These are phyloP conservation scores for Sinhomidia bicolor DNA, from an alignment of 2,888 invertebrate genomes.

Conservation along the genomic window DNA sequence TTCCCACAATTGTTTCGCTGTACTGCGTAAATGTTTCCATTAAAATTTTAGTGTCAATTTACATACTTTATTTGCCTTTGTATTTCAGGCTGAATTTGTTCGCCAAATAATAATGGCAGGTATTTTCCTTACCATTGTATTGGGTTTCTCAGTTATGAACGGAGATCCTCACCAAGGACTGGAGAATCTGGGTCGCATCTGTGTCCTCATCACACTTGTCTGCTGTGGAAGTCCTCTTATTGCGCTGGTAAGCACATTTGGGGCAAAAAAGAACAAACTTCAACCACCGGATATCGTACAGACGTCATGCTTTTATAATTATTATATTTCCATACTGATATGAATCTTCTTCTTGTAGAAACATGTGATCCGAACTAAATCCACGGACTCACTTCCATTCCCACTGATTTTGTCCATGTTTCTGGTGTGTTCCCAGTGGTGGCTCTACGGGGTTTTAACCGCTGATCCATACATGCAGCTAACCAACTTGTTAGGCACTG, in stretches of 20 bases:
- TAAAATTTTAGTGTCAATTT: slow-evolving; percentile 13
- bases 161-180: slow-evolving; percentile 36
- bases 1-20: slow-evolving; percentile 1
- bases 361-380: slow-evolving; percentile 89
- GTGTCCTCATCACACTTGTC: slow-evolving; percentile 57
- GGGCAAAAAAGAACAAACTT: neutral
- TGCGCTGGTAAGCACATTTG: slow-evolving; percentile 80
- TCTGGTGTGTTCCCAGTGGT: slow-evolving; percentile 90
- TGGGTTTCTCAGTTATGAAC: slow-evolving; percentile 40
- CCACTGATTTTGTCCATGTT: slow-evolving; percentile 92
- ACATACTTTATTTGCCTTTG: neutral
- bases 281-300: neutral
- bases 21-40: neutral
- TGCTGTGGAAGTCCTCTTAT: slow-evolving; percentile 82
- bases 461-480: slow-evolving; percentile 90
- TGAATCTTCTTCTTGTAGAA: slow-evolving; percentile 83
- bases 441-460: slow-evolving; percentile 90
- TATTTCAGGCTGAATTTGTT: slow-evolving; percentile 68
- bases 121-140: slow-evolving; percentile 61
- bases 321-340: slow-evolving; percentile 41
- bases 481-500: slow-evolving; percentile 76
- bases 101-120: slow-evolving; percentile 72
- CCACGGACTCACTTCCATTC: slow-evolving; percentile 93
- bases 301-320: neutral
- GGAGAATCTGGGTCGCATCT: slow-evolving; percentile 63